Evolutionary conservation across 2,888 invertebrate species (phyloP).

Genomic region (Microctonus brassicae): DNA sequence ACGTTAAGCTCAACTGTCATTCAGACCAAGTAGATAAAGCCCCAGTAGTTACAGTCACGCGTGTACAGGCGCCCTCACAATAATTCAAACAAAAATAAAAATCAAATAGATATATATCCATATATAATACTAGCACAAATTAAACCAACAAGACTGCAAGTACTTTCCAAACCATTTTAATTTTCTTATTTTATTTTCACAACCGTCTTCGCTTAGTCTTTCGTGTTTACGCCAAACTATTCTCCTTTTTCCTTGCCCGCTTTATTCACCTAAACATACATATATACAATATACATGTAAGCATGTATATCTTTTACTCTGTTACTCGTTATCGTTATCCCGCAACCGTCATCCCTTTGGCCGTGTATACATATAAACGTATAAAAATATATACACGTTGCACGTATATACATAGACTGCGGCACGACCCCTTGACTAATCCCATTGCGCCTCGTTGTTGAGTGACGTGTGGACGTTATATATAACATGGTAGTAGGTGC

Average conservation of each 20-base stretch:
- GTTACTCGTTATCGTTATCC: slow-evolving; percentile 3
- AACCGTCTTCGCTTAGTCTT: background rate
- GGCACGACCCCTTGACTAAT: slow-evolving; percentile 61
- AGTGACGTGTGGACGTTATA: slow-evolving; percentile 60
- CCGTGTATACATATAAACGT: no score
- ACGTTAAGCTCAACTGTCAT: slow-evolving; percentile 31
- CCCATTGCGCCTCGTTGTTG: slow-evolving; percentile 54
- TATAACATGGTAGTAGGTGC: slow-evolving; percentile 53
- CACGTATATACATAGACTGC: no score
- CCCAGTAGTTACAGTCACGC: slow-evolving; percentile 68
- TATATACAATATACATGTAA: no score
- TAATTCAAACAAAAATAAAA: slow-evolving; percentile 34
- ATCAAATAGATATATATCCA: no score
- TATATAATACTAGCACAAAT: no score
- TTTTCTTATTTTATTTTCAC: background rate
- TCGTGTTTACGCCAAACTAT: background rate
- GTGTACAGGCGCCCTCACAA: slow-evolving; percentile 46
- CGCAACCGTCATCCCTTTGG: background rate
- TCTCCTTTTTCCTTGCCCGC: background rate
- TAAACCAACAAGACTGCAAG: background rate
- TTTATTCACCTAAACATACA: no score
- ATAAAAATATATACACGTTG: no score
- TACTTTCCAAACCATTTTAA: background rate
- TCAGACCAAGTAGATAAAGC: slow-evolving; percentile 49
- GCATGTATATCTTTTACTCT: background rate